These are phyloP conservation scores for Salvelinus fontinalis DNA, from an alignment of 2,113 vertebrate genomes.

Conservation along the genomic window DNA sequence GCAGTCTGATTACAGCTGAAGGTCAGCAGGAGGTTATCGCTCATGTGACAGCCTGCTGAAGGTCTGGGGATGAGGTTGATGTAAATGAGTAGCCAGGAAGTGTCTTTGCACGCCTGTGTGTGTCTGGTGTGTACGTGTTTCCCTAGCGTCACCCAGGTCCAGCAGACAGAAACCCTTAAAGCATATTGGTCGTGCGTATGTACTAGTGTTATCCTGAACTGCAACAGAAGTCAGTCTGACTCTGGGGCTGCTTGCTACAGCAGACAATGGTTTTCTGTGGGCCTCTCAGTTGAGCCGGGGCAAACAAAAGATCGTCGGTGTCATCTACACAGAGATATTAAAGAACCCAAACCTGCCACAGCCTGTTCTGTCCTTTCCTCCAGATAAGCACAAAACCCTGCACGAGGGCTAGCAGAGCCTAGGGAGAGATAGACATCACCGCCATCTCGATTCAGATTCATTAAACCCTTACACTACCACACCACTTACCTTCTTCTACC, in stretches of 20 bases:
- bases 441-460: no score
- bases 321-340: conserved; percentile 4
- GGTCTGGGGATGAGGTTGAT: neutral
- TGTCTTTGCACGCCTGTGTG: conserved; percentile 13
- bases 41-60: conserved; percentile 56
- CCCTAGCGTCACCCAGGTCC: no score
- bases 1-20: conserved; percentile 55
- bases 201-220: neutral
- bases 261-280: conserved; percentile 24
- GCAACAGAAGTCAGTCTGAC: neutral
- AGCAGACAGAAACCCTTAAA: neutral
- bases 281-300: neutral
- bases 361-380: neutral
- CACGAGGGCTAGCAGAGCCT: neutral
- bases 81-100: neutral
- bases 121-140: neutral
- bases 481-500: no score
- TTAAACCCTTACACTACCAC: no score
- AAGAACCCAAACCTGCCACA: neutral
- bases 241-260: neutral
- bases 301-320: neutral
- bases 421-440: no score
- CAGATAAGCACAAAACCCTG: neutral
- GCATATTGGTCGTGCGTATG: neutral
- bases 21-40: conserved; percentile 67